These are phyloP conservation scores for Parus major DNA, from an alignment of 2,113 vertebrate species.

Conservation along the genomic window DNA sequence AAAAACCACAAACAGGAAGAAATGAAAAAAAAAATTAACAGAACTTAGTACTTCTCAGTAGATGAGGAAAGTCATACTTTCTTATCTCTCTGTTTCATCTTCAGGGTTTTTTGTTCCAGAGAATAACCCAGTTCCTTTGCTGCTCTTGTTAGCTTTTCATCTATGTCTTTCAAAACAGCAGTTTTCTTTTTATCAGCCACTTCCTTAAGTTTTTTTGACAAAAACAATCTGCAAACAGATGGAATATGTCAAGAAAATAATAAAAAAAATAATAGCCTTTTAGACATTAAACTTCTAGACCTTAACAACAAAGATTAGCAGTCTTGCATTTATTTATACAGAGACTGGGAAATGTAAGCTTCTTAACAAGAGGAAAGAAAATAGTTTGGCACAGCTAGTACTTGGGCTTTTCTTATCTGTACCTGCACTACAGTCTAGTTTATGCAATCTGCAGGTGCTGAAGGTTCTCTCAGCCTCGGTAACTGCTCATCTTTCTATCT, in stretches of 20 bases:
- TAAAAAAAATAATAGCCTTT: background rate
- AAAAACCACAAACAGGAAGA: background rate
- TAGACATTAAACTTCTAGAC: background rate
- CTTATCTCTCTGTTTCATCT: conserved; percentile 91
- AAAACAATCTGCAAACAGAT: conserved; percentile 80
- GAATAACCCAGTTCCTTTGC: conserved; percentile 84
- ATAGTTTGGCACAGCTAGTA: background rate
- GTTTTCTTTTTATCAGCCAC: conserved; percentile 75
- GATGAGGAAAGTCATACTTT: conserved; percentile 80
- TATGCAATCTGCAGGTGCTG: background rate
- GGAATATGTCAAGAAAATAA: background rate
- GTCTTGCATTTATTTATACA: background rate
- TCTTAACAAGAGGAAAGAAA: background rate
- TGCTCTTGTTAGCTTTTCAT: conserved; percentile 80
- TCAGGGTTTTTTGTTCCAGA: conserved; percentile 86
- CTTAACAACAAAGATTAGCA: background rate
- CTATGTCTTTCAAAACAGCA: conserved; percentile 76
- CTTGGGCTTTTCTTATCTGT: background rate
- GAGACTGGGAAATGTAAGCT: background rate
- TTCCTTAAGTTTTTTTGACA: conserved; percentile 84
- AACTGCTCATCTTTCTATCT: background rate
- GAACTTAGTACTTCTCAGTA: conserved; percentile 6
- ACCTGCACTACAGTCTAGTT: background rate
- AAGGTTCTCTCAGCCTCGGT: background rate
- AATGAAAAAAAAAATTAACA: background rate